A percentile compares a stretch with the other conserved stretches of the same genome.
Evolutionary conservation across 1,140 invertebrate species (phyloP).

Genomic region (Nasonia longicornis): DNA sequence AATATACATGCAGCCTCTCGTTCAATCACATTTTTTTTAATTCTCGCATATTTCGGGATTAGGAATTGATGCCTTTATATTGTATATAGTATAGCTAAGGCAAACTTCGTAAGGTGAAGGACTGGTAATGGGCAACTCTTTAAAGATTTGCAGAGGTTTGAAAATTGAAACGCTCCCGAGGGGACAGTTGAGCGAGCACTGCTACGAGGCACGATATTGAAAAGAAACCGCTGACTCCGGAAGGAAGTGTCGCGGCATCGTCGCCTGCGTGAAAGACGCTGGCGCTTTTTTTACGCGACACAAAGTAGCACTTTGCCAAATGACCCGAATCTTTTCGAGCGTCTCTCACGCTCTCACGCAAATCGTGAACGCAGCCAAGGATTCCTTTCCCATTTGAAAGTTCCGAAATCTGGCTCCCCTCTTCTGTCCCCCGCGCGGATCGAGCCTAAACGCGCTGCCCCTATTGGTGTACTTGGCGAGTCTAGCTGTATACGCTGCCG

Average conservation of each 20-base stretch:
- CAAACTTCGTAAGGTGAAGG: no score
- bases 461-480: no score
- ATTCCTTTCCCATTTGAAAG: conserved; percentile 18
- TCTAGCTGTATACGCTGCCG: neutral
- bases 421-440: neutral
- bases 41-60: no score
- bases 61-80: no score
- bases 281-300: conserved; percentile 64
- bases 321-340: conserved; percentile 67
- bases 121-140: neutral
- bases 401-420: neutral
- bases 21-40: no score
- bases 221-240: conserved; percentile 63
- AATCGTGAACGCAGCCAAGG: neutral
- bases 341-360: neutral
- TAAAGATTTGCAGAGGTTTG: neutral
- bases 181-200: conserved; percentile 25
- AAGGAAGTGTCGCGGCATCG: conserved; percentile 48
- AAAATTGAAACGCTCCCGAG: neutral
- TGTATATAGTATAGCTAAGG: no score
- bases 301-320: conserved; percentile 70
- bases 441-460: neutral
- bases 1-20: no score
- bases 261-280: conserved; percentile 54
- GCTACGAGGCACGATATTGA: conserved; percentile 22